phyloP scores from a whole-genome alignment of 2,888 invertebrate species.

The Erynnis tages region DNA sequence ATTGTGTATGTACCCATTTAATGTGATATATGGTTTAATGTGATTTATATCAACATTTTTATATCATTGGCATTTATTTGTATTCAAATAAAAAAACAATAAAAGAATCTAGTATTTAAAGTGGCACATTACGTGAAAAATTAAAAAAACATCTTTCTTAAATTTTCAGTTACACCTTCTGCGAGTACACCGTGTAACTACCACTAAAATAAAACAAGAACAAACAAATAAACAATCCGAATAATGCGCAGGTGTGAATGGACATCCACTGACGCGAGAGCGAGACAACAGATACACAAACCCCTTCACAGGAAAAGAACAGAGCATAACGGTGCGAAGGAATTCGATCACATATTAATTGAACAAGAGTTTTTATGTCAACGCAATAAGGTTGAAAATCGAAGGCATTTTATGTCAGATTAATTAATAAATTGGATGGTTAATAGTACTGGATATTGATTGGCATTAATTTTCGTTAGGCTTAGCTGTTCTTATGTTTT shows the following conservation, averaged over 20 bases:
- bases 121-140: too few species aligned
- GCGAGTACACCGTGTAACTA: constrained; percentile 36
- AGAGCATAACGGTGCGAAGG: background rate
- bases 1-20: too few species aligned
- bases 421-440: constrained; percentile 27
- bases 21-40: too few species aligned
- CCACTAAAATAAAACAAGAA: constrained; percentile 57
- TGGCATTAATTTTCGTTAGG: constrained; percentile 23
- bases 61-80: too few species aligned
- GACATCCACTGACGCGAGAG: constrained; percentile 58
- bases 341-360: constrained; percentile 24
- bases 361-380: constrained; percentile 16
- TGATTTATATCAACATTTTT: too few species aligned
- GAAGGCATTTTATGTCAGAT: background rate
- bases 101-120: too few species aligned
- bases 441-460: constrained; percentile 23
- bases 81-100: too few species aligned
- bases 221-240: constrained; percentile 69
- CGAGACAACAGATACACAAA: constrained; percentile 45
- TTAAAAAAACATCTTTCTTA: too few species aligned
- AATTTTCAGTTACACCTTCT: constrained; percentile 42
- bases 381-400: constrained; percentile 7
- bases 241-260: constrained; percentile 73
- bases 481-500: constrained; percentile 4
- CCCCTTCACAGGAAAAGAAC: background rate